phyloP scores from a whole-genome alignment of 2,113 vertebrate genomes.

The Spea bombifrons region DNA sequence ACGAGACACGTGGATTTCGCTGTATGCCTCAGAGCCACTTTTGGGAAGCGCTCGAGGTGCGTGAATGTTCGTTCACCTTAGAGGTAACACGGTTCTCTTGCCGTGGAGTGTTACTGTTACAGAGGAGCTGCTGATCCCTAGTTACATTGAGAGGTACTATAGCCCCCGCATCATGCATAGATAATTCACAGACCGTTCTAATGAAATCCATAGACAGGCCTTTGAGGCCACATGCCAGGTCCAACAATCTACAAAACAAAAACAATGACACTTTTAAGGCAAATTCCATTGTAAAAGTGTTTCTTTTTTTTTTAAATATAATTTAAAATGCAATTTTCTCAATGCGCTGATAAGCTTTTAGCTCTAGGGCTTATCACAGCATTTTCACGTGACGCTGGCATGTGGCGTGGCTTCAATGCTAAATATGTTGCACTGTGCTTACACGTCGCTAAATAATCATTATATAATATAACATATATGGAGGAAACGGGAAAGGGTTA shows the following conservation, averaged over 20 bases:
- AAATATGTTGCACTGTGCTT: not conserved
- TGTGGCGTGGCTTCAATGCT: not conserved
- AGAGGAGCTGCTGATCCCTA: slow-evolving; percentile 63
- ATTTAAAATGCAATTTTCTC: too few relatives aligned
- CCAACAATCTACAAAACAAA: too few relatives aligned
- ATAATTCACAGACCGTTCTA: slow-evolving; percentile 57
- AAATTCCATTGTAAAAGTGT: not conserved
- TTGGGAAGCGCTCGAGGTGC: too few relatives aligned
- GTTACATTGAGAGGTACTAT: slow-evolving; percentile 53
- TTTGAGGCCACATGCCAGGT: slow-evolving; percentile 54
- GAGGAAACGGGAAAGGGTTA: too few relatives aligned
- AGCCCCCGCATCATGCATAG: slow-evolving; percentile 66
- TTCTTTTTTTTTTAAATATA: not conserved
- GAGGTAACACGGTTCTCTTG: too few relatives aligned
- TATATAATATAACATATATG: too few relatives aligned
- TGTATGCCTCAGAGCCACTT: too few relatives aligned
- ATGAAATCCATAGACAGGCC: slow-evolving; percentile 52
- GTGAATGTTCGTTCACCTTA: too few relatives aligned
- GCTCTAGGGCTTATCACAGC: not conserved
- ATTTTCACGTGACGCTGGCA: not conserved
- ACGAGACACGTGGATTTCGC: too few relatives aligned
- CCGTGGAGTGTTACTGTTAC: not conserved
- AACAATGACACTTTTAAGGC: not conserved
- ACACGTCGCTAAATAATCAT: too few relatives aligned
- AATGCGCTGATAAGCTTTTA: not conserved